These are phyloP conservation scores for Montipora foliosa DNA, from an alignment of 64 coral and sea anemone species.

Conservation along the genomic window DNA sequence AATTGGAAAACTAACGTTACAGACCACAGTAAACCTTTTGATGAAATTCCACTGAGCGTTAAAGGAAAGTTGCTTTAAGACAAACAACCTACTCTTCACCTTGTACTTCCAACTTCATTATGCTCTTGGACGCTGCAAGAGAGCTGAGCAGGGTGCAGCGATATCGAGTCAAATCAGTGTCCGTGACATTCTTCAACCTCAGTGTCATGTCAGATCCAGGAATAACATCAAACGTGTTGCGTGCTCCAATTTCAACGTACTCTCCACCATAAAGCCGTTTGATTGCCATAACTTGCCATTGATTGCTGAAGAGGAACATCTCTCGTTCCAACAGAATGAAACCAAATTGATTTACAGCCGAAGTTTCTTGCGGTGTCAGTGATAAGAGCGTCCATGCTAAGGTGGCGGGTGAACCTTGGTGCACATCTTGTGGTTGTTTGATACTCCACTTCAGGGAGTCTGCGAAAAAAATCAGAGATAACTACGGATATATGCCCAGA, in stretches of 20 bases:
- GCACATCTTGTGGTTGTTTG: neutral
- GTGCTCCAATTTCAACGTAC: conserved; percentile 11
- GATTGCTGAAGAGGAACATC: conserved; percentile 56
- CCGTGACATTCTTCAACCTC: conserved; percentile 19
- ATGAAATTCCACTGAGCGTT: neutral
- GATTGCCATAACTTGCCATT: conserved; percentile 47
- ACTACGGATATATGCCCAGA: no score
- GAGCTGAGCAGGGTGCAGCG: conserved; percentile 65
- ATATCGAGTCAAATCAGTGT: conserved; percentile 48
- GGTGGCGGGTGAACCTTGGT: conserved; percentile 11
- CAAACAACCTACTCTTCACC: neutral
- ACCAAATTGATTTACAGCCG: conserved; percentile 6
- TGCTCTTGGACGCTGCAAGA: conserved; percentile 42
- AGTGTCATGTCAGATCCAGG: conserved; percentile 28
- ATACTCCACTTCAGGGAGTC: conserved; percentile 12
- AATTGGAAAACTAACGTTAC: neutral
- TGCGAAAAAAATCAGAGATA: neutral
- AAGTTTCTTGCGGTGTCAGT: conserved; percentile 30
- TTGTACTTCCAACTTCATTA: neutral
- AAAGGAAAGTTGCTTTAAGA: conserved; percentile 18
- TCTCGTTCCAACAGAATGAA: conserved; percentile 57
- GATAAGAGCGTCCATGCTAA: conserved; percentile 46
- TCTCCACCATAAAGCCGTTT: conserved; percentile 16
- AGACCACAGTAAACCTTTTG: neutral
- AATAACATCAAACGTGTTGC: conserved; percentile 19